phyloP scores from a whole-genome alignment of 1,140 invertebrate genomes.

The Galendromus occidentalis region DNA sequence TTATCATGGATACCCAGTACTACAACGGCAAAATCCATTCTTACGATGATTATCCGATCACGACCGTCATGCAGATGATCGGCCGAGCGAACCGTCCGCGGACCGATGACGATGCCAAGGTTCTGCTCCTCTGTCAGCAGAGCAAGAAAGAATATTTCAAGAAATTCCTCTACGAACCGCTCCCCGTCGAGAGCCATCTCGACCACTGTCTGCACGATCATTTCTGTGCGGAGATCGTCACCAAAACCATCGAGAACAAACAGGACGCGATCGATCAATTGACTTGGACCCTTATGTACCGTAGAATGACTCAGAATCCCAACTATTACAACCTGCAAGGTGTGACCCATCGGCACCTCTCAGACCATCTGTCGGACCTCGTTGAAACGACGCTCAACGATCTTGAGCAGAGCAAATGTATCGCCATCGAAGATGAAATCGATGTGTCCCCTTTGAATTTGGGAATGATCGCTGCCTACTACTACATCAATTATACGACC shows the following conservation, averaged over 20 bases:
- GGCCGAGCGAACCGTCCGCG: constrained; percentile 70
- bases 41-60: constrained; percentile 95
- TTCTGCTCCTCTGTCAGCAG: constrained; percentile 80
- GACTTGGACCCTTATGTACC: constrained; percentile 97
- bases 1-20: constrained; percentile 91
- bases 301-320: constrained; percentile 91
- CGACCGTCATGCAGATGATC: constrained; percentile 93
- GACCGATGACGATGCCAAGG: constrained; percentile 61
- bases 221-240: constrained; percentile 98
- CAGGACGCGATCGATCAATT: constrained; percentile 98
- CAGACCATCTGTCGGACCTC: constrained; percentile 92
- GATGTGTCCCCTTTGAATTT: constrained; percentile 86
- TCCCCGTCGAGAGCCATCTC: constrained; percentile 91
- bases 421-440: constrained; percentile 93
- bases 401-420: constrained; percentile 92
- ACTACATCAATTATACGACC: constrained; percentile 98
- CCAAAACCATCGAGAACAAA: constrained; percentile 98
- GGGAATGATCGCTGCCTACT: constrained; percentile 99
- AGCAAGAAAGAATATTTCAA: constrained; percentile 98
- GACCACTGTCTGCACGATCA: constrained; percentile 96
- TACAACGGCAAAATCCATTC: constrained; percentile 76
- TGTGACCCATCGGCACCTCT: constrained; percentile 85
- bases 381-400: constrained; percentile 90
- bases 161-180: constrained; percentile 89
- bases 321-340: constrained; percentile 95